A percentile compares a stretch with the other conserved stretches of the same genome.
Conservation (phyloP, 1,140 invertebrate genomes). For the Tribolium castaneum region DNA sequence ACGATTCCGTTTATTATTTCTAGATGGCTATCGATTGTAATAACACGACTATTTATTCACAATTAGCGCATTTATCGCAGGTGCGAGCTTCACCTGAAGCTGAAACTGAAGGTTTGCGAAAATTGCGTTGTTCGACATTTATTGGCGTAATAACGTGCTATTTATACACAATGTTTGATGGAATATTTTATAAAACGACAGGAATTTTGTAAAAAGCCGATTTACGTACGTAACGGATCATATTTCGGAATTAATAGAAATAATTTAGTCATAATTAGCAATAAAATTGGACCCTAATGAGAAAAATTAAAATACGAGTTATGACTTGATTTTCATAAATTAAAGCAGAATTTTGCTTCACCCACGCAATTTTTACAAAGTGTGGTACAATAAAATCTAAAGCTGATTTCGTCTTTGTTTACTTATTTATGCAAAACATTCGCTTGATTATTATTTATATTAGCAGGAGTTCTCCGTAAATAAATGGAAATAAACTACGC, state of each 20-base stretch:
- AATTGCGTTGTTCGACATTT: background rate
- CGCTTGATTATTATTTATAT: too few relatives aligned
- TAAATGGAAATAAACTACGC: too few relatives aligned
- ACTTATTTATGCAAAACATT: too few relatives aligned
- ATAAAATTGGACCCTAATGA: background rate
- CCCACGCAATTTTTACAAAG: too few relatives aligned
- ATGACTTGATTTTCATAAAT: background rate
- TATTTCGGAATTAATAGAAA: background rate
- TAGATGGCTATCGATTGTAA: background rate
- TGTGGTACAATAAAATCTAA: too few relatives aligned
- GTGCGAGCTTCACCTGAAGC: background rate
- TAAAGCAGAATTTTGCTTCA: background rate
- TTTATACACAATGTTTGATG: background rate
- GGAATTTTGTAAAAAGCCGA: background rate
- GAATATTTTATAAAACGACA: background rate
- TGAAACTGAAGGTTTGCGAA: background rate
- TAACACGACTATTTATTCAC: background rate
- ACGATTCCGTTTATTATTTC: background rate
- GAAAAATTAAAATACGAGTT: background rate
- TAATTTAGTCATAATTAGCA: background rate
- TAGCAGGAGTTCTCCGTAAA: too few relatives aligned
- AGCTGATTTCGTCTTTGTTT: too few relatives aligned
- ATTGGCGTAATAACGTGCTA: background rate
- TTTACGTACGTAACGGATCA: conserved; percentile 3
- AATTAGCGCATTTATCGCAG: background rate